Evolutionary conservation across 35 echinoderm and acorn worm genomes (phyloP).

Genomic region (Ptychodera flava): DNA sequence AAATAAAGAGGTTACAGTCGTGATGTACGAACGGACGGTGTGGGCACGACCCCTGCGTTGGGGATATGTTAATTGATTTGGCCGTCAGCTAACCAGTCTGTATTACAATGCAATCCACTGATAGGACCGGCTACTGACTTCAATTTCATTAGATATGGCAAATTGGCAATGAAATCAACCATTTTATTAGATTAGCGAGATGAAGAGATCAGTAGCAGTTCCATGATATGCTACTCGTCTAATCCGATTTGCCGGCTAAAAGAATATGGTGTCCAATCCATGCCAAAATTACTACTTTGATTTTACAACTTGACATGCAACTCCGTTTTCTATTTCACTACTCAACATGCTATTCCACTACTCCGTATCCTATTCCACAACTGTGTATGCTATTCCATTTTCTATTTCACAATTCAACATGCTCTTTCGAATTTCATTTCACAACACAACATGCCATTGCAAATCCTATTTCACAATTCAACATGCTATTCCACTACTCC

Average conservation of each 20-base stretch:
- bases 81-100: not conserved
- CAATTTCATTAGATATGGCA: constrained; percentile 1
- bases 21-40: not conserved
- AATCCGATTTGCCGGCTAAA: not conserved
- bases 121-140: not conserved
- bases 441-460: no score
- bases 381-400: no score
- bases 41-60: not conserved
- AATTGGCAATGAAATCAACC: constrained; percentile 1
- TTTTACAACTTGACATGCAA: no score
- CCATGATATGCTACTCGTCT: not conserved
- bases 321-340: no score
- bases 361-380: no score
- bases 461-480: no score
- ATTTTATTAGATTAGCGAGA: not conserved
- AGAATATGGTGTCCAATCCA: no score
- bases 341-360: no score
- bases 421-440: no score
- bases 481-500: no score
- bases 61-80: not conserved
- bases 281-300: no score
- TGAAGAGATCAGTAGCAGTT: not conserved
- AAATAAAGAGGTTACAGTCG: not conserved
- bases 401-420: no score
- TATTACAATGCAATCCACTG: not conserved